Base-by-base conservation (phyloP, 2,797 vertebrate genomes). In the Sebastes oblongus region DNA sequence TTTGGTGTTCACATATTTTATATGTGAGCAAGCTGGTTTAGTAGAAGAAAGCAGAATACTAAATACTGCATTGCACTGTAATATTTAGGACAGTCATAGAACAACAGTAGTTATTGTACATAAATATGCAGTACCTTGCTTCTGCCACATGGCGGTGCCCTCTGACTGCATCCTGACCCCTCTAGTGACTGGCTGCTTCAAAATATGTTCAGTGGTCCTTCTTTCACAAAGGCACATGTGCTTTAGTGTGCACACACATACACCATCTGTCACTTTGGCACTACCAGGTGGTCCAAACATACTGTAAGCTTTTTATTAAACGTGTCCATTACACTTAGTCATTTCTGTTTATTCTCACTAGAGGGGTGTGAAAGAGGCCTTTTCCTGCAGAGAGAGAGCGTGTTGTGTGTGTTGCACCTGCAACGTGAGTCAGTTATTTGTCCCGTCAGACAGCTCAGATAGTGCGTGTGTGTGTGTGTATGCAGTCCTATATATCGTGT, bases 131-230 rank as follows among this genome's bases (percentile, higher is more conserved):
- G 74, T 90, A 46, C 52, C 25, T 3, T 9, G 1, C 67, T 14
- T 66, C 8, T 24, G 65, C 86, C 94, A 92, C 92, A 39, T 3
- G 85, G 77, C 76, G 93, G 90, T 1, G 87, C 58, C 1, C 59
- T 90, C 29, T 29, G 55, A 42, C 75, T 24, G 70, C 22, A 42
- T 50, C 62, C 39, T 70, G 39, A 8, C 24, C 5, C 2, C 7
- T 66, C 0, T 4, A 9, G 20, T 18, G 1, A 20, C 55, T 14
- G 11, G 4, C 32, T 72, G 55, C 6, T 6, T 59, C 0, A 3
- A 7, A 32, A 52, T 50, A 34, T 4, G 10, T 32, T 67, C 7
- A 42, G 20, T 27, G 39, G 16, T 29, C 8, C 12, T 3, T 12
- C 54, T 56, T 11, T n/a, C 24, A 29, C 56, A 66, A 42, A 50